These are phyloP conservation scores for Epinotia brunnichana DNA, from an alignment of 2,888 invertebrate species.

Conservation along the genomic window DNA sequence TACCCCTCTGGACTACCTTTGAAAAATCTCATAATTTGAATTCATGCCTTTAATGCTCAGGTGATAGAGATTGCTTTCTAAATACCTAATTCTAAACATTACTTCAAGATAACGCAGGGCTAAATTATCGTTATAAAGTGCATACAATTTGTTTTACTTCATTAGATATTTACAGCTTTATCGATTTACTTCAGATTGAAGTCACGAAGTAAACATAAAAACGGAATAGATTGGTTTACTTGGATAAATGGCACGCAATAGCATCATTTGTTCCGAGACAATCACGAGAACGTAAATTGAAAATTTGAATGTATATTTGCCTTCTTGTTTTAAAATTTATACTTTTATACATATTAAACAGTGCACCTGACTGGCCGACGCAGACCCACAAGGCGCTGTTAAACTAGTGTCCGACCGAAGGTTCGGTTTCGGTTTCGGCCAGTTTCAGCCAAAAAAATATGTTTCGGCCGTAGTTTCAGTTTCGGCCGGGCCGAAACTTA, in stretches of 20 bases:
- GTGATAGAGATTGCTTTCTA: background rate
- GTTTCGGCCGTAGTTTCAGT: too few relatives aligned
- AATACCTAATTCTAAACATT: background rate
- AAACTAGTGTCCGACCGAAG: too few relatives aligned
- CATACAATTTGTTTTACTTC: background rate
- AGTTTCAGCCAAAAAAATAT: too few relatives aligned
- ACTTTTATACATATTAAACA: too few relatives aligned
- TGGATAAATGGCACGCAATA: constrained; percentile 11
- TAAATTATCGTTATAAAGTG: constrained; percentile 1
- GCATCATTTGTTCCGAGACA: constrained; percentile 1
- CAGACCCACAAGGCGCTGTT: too few relatives aligned
- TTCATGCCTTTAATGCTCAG: too few relatives aligned
- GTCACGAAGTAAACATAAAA: constrained; percentile 7
- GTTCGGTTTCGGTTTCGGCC: too few relatives aligned
- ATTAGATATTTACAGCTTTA: constrained; percentile 14
- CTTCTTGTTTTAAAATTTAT: background rate
- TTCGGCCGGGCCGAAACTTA: too few relatives aligned
- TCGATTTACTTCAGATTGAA: background rate
- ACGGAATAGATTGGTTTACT: background rate
- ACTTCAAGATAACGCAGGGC: background rate
- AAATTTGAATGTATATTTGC: background rate
- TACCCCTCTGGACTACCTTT: too few relatives aligned
- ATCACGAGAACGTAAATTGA: background rate
- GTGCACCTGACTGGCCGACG: too few relatives aligned
- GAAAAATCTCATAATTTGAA: too few relatives aligned